phyloP scores from a whole-genome alignment of 2,888 invertebrate genomes.

The Gymnosoma rotundatum region DNA sequence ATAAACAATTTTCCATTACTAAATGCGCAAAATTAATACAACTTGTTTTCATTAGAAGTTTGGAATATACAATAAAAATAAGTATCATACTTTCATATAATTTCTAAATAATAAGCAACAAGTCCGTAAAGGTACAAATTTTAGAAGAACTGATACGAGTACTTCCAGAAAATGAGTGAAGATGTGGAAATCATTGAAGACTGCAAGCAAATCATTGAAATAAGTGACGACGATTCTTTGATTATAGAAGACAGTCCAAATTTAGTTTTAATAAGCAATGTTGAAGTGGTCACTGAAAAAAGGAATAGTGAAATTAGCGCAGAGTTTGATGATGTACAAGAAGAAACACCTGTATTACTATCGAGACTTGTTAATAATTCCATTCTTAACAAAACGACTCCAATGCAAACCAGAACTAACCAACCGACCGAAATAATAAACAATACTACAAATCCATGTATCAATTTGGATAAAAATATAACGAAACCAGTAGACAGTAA shows the following conservation, averaged over 20 bases:
- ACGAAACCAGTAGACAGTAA: neutral
- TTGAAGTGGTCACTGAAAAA: too few relatives aligned
- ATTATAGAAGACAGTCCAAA: neutral
- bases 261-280: neutral
- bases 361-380: neutral
- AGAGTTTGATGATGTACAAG: neutral
- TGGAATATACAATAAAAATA: too few relatives aligned
- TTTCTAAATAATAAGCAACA: too few relatives aligned
- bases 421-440: neutral
- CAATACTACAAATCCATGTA: neutral
- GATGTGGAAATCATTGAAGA: slow-evolving; percentile 36
- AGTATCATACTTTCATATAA: too few relatives aligned
- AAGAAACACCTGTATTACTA: neutral
- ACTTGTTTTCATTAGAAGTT: too few relatives aligned
- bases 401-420: neutral
- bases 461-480: neutral
- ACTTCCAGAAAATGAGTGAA: slow-evolving; percentile 9
- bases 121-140: too few relatives aligned
- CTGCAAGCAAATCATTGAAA: neutral
- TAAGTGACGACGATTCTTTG: slow-evolving; percentile 31
- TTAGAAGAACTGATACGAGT: neutral
- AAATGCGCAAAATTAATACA: too few relatives aligned
- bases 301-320: neutral
- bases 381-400: neutral
- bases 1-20: too few relatives aligned